phyloP scores from a whole-genome alignment of 2,888 invertebrate species.

The Noctua fimbriata region DNA sequence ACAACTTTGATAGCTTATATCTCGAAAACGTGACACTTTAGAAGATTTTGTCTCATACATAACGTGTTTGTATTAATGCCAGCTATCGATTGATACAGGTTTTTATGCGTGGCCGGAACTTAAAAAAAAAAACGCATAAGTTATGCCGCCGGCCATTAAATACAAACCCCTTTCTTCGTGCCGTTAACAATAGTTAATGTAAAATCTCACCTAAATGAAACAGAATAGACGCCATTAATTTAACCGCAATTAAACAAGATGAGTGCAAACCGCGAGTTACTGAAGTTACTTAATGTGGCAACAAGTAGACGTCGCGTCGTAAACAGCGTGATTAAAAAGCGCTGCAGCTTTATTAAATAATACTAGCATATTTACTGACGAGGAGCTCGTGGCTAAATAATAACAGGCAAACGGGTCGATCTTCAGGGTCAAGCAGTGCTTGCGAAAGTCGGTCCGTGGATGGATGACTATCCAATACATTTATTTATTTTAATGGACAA shows the following conservation, averaged over 20 bases:
- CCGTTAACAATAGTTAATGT: background rate
- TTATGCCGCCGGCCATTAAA: too few relatives aligned
- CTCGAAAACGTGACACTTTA: too few relatives aligned
- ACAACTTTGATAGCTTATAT: too few relatives aligned
- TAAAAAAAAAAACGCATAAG: too few relatives aligned
- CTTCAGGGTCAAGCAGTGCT: background rate
- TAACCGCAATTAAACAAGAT: constrained; percentile 24
- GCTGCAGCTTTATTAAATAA: background rate
- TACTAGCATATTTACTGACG: background rate
- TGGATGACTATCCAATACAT: background rate
- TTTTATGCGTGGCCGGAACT: too few relatives aligned
- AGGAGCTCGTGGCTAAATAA: background rate
- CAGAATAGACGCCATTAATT: constrained; percentile 1
- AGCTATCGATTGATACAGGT: too few relatives aligned
- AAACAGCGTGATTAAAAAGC: constrained; percentile 18
- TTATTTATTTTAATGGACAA: too few relatives aligned
- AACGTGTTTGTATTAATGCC: too few relatives aligned
- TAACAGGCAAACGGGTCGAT: background rate
- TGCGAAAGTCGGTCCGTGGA: too few relatives aligned
- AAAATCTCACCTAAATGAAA: background rate
- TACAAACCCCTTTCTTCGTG: background rate
- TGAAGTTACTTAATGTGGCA: constrained; percentile 20
- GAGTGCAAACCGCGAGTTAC: constrained; percentile 11
- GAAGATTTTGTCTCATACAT: too few relatives aligned
- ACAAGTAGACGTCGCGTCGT: constrained; percentile 7